Evolutionary conservation across 2,113 vertebrate species (phyloP), one percentile per base, ranked within the genome.

Genomic region (Toxotes chatareus): DNA sequence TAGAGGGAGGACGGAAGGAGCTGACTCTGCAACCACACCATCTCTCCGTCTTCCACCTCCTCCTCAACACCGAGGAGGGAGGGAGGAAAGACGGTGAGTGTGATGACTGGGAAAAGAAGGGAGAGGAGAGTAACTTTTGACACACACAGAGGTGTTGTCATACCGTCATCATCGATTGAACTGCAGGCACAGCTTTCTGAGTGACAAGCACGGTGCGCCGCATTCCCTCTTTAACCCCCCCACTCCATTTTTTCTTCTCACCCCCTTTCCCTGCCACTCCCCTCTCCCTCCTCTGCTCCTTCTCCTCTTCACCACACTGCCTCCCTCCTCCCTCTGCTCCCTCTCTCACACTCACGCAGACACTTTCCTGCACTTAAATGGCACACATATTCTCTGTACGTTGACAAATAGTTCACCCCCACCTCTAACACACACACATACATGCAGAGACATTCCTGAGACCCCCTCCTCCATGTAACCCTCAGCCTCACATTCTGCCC

Each of bases 71-170:
- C 69, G 21, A 27, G n/a, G 67, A 76, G 71, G 57, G 71, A 55
- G 61, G 51, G 77, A 47, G 68, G 31, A 12, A 60, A 62, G 69
- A 67, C n/a, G 23, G 80, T 51, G 68, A 59, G 34, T 36, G 76
- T 56, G 82, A 79, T 44, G 31, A 71, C 72, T 65, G 76, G 76
- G 79, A 64, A 53, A 65, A 76, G 77, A 62, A 62, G 16, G 32
- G 42, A 68, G 75, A 73, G 56, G 63, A 79, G 73, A 80, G 83
- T 76, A 88, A 89, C 84, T 88, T 90, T 65, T 88, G 85, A 87
- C 85, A 86, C 83, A 61, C 85, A 85, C 81, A 78, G 68, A 88
- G 77, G 90, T 90, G 86, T 87, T 91, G 88, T 90, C 91, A 89
- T 76, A 70, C 76, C 72, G 38, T 84, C 85, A 66, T 59, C 89